Conservation (phyloP, 2,797 vertebrate genomes). For the Centroberyx gerrardi region DNA sequence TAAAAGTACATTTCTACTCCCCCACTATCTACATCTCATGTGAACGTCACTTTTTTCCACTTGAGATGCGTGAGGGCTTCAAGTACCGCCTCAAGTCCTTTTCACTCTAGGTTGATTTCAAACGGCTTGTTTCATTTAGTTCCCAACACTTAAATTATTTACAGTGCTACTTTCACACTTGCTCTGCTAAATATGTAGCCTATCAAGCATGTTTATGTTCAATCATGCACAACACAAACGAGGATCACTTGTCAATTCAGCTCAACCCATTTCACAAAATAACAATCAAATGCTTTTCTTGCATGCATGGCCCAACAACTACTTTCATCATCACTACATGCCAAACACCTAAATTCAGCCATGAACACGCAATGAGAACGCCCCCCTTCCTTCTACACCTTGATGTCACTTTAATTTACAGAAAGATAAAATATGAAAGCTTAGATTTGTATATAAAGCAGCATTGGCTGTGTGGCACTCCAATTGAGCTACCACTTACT, state of each 20-base stretch:
- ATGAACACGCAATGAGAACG: conserved; percentile 26
- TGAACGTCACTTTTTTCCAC: no score
- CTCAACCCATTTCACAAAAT: conserved; percentile 54
- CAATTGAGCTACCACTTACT: neutral
- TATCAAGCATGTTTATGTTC: conserved; percentile 45
- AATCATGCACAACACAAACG: conserved; percentile 38
- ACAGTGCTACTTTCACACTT: conserved; percentile 25
- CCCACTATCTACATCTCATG: neutral
- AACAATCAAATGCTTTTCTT: conserved; percentile 37
- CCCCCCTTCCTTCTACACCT: neutral
- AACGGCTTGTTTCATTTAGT: conserved; percentile 33
- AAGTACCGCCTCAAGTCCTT: conserved; percentile 7
- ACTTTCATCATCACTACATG: conserved; percentile 25
- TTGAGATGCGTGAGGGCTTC: neutral
- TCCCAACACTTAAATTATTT: conserved; percentile 36
- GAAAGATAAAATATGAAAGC: neutral
- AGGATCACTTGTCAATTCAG: conserved; percentile 52
- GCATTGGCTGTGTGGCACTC: neutral
- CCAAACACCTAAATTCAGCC: conserved; percentile 41
- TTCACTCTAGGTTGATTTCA: conserved; percentile 32
- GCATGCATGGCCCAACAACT: conserved; percentile 36
- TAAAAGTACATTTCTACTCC: neutral
- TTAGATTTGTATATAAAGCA: neutral
- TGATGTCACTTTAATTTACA: neutral
- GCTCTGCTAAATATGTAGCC: conserved; percentile 43